These are phyloP conservation scores for Trogon surrucura DNA, from an alignment of 2,113 vertebrate species.

Conservation along the genomic window DNA sequence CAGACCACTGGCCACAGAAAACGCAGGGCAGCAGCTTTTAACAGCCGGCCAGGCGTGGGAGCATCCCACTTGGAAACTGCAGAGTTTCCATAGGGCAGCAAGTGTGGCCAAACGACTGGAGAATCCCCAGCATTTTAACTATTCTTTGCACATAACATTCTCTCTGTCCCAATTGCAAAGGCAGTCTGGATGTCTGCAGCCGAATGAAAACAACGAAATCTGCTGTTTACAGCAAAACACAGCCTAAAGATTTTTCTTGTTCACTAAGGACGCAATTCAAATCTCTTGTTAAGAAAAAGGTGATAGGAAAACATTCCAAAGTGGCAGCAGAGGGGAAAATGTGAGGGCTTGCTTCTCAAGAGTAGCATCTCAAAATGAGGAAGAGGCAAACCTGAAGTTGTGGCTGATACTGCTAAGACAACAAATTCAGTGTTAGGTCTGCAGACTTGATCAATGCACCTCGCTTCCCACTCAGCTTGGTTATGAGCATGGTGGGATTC, in stretches of 20 bases:
- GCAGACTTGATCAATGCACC: neutral
- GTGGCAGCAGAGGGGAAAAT: neutral
- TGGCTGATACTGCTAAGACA: neutral
- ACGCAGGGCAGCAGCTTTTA: neutral
- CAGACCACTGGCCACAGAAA: neutral
- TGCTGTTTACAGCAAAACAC: slow-evolving; percentile 62
- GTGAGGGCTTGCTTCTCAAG: neutral
- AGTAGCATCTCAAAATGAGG: neutral
- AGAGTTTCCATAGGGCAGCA: neutral
- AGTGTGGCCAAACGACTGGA: neutral
- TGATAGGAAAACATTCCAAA: slow-evolving; percentile 7
- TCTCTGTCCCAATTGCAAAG: slow-evolving; percentile 21
- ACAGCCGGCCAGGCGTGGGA: accelerated
- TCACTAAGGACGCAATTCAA: neutral
- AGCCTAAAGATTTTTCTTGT: neutral
- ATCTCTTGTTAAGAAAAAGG: slow-evolving; percentile 18
- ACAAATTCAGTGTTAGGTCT: neutral
- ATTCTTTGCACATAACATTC: neutral
- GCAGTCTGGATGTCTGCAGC: slow-evolving; percentile 2
- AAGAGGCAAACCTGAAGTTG: neutral
- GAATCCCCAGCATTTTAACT: neutral
- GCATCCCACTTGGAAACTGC: neutral
- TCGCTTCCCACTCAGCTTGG: neutral
- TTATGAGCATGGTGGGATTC: accelerated
- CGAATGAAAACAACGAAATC: slow-evolving; percentile 47